phyloP scores from a whole-genome alignment of 2,113 vertebrate species.

The Dromaius novaehollandiae region DNA sequence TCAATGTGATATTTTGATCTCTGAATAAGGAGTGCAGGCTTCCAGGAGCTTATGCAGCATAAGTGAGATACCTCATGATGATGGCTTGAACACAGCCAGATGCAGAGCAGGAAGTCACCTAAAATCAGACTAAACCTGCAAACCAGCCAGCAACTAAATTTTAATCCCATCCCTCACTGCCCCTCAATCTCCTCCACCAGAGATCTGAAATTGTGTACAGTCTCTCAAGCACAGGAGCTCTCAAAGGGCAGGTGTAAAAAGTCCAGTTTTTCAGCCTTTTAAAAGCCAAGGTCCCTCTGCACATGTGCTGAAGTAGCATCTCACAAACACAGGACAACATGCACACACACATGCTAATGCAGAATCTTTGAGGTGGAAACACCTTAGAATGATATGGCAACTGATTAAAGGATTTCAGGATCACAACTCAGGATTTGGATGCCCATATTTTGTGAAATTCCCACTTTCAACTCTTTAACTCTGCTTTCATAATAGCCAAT shows the following conservation, averaged over 20 bases:
- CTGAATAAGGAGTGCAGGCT: neutral
- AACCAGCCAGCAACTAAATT: neutral
- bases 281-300: neutral
- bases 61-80: neutral
- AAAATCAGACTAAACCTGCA: neutral
- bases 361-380: neutral
- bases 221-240: neutral
- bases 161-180: neutral
- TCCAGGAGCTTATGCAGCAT: neutral
- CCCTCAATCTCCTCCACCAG: neutral
- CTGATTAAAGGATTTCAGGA: neutral
- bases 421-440: neutral
- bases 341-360: neutral
- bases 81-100: neutral
- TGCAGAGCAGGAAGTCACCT: neutral
- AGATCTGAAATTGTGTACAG: neutral
- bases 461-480: neutral
- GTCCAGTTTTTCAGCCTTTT: neutral
- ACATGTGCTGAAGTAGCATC: neutral
- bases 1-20: neutral
- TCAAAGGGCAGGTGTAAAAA: neutral
- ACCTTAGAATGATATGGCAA: neutral
- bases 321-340: neutral
- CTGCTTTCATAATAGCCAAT: neutral
- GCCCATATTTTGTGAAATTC: neutral